Evolutionary conservation across 1,140 invertebrate species (phyloP).

Genomic region (Drosophila cardini): DNA sequence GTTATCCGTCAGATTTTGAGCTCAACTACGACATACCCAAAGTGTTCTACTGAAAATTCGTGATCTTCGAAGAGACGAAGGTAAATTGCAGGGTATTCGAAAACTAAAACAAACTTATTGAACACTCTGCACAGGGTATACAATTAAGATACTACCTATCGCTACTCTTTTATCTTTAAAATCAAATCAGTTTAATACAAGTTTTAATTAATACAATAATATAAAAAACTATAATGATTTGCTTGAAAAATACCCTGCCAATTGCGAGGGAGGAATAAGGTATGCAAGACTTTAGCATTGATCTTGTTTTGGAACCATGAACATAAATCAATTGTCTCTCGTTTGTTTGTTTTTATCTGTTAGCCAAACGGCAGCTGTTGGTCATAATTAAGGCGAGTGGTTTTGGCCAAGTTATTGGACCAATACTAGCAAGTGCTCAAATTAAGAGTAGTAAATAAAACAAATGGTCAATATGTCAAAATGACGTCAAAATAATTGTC

Average conservation of each 20-base stretch:
- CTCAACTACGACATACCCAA: slow-evolving; percentile 19
- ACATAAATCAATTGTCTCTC: not conserved
- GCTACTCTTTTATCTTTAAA: too few relatives aligned
- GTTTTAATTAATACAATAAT: too few relatives aligned
- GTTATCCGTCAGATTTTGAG: slow-evolving; percentile 20
- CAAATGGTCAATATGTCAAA: slow-evolving; percentile 76
- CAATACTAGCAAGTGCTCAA: slow-evolving; percentile 43
- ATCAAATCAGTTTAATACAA: too few relatives aligned
- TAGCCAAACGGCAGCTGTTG: slow-evolving; percentile 40
- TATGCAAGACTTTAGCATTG: too few relatives aligned
- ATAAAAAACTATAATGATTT: too few relatives aligned
- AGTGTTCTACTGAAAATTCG: not conserved
- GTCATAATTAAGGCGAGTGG: slow-evolving; percentile 34
- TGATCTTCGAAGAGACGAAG: not conserved
- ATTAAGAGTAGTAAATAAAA: slow-evolving; percentile 63
- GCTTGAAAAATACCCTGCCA: too few relatives aligned
- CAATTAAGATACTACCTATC: too few relatives aligned
- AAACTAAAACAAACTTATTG: too few relatives aligned
- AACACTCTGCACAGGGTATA: too few relatives aligned
- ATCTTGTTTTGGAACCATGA: not conserved
- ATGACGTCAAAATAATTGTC: slow-evolving; percentile 68
- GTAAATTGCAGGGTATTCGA: too few relatives aligned
- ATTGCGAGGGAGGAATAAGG: too few relatives aligned
- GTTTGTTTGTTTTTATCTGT: slow-evolving; percentile 1
- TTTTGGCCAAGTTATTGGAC: slow-evolving; percentile 37